These are phyloP conservation scores for Mastacembelus armatus DNA, from an alignment of 2,797 vertebrate genomes.

Conservation along the genomic window DNA sequence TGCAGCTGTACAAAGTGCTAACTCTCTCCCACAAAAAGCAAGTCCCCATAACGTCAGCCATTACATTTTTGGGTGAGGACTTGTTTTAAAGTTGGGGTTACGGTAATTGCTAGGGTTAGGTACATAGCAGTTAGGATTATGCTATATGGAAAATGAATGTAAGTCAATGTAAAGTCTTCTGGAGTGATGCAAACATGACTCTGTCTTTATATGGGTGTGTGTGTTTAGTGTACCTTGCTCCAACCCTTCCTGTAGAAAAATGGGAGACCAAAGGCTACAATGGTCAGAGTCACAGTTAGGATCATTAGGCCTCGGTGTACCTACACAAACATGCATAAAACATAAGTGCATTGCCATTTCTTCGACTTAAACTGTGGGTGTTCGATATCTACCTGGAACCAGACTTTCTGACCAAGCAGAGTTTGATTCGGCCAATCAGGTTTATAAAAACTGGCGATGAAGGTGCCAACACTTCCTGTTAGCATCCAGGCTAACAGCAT, in stretches of 20 bases:
- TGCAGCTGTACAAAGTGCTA: no score
- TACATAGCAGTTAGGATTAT: no score
- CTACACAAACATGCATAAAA: conserved; percentile 23
- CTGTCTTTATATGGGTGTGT: conserved; percentile 1
- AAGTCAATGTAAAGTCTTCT: no score
- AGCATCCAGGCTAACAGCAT: conserved; percentile 66
- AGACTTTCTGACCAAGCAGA: conserved; percentile 52
- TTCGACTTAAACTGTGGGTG: neutral
- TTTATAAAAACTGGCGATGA: conserved; percentile 62
- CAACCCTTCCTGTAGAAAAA: conserved; percentile 58
- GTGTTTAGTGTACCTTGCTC: conserved; percentile 43
- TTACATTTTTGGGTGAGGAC: no score
- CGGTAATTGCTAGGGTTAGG: no score
- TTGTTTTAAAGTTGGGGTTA: no score
- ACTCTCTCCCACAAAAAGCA: no score
- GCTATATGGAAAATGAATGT: no score
- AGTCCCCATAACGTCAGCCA: no score
- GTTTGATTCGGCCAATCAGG: conserved; percentile 46
- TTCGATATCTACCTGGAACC: conserved; percentile 56
- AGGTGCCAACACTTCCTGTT: conserved; percentile 58
- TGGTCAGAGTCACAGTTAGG: conserved; percentile 48
- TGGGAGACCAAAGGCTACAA: conserved; percentile 48
- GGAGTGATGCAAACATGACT: no score
- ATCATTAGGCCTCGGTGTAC: conserved; percentile 59
- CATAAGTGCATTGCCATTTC: neutral